phyloP scores from a whole-genome alignment of 2,797 vertebrate species.

The Neosalanx taihuensis region DNA sequence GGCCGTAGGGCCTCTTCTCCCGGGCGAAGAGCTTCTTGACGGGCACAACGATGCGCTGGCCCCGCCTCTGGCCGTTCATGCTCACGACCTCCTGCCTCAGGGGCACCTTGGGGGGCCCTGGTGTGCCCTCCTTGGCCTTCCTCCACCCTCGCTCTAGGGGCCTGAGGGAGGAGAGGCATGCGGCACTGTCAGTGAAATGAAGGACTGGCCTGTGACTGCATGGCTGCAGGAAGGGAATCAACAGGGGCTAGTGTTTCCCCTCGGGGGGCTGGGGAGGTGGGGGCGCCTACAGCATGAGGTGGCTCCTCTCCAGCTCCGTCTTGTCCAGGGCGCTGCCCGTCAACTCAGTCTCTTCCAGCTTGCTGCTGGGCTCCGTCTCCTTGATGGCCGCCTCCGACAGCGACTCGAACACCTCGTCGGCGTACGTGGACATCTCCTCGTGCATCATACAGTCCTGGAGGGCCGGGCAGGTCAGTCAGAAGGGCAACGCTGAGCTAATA shows the following conservation, averaged over 20 bases:
- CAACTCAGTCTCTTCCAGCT: slow-evolving; percentile 80
- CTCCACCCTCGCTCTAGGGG: slow-evolving; percentile 91
- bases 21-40: slow-evolving; percentile 94
- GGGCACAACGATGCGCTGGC: slow-evolving; percentile 89
- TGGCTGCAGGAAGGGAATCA: slow-evolving; percentile 60
- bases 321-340: slow-evolving; percentile 93
- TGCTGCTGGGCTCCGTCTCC: slow-evolving; percentile 75
- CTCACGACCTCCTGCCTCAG: slow-evolving; percentile 96
- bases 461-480: background rate
- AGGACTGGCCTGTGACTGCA: background rate
- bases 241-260: background rate
- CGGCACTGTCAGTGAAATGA: background rate
- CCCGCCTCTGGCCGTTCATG: slow-evolving; percentile 82
- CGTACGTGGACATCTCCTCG: slow-evolving; percentile 92
- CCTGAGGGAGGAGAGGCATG: slow-evolving; percentile 57
- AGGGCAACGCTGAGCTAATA: background rate
- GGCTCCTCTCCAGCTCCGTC: slow-evolving; percentile 90
- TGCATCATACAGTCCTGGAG: slow-evolving; percentile 89
- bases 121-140: slow-evolving; percentile 85
- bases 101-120: slow-evolving; percentile 87
- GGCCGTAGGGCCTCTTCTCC: slow-evolving; percentile 94
- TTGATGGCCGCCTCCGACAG: slow-evolving; percentile 87
- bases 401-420: slow-evolving; percentile 95
- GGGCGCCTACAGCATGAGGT: slow-evolving; percentile 90
- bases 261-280: background rate